These are phyloP conservation scores for Riptortus pedestris DNA, from an alignment of 1,140 invertebrate species.

Conservation along the genomic window DNA sequence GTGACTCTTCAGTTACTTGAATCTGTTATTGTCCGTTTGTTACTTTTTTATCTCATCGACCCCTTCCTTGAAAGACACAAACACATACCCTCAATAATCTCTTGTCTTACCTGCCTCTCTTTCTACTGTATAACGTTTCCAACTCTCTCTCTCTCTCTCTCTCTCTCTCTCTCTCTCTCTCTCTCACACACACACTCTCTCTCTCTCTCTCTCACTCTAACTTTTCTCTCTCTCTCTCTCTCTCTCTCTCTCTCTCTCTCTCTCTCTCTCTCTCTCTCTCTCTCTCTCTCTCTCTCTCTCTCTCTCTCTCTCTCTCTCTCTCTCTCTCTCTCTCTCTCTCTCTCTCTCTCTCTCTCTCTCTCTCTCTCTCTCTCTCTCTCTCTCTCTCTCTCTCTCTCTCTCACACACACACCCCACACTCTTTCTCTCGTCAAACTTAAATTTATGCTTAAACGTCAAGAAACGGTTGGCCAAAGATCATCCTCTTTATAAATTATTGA, in stretches of 20 bases:
- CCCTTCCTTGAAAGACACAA: too few species aligned
- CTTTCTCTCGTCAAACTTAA: too few species aligned
- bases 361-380: not conserved
- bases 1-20: too few species aligned
- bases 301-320: constrained; percentile 2
- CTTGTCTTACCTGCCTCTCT: not conserved
- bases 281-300: constrained; percentile 7
- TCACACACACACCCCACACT: not conserved
- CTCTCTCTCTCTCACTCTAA: too few species aligned
- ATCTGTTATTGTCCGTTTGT: too few species aligned
- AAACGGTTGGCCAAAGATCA: too few species aligned
- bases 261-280: constrained; percentile 12
- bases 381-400: not conserved
- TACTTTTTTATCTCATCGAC: too few species aligned
- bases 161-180: not conserved
- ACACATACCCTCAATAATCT: too few species aligned
- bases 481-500: too few species aligned
- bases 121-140: not conserved
- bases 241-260: constrained; percentile 6
- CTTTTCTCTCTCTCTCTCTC: not conserved
- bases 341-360: not conserved
- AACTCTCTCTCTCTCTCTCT: constrained; percentile 1
- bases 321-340: not conserved
- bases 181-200: not conserved
- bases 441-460: too few species aligned